Evolutionary conservation across 2,888 invertebrate species (phyloP), one percentile per base, ranked within the genome.

Genomic region (Prosopocoilus inquinatus): DNA sequence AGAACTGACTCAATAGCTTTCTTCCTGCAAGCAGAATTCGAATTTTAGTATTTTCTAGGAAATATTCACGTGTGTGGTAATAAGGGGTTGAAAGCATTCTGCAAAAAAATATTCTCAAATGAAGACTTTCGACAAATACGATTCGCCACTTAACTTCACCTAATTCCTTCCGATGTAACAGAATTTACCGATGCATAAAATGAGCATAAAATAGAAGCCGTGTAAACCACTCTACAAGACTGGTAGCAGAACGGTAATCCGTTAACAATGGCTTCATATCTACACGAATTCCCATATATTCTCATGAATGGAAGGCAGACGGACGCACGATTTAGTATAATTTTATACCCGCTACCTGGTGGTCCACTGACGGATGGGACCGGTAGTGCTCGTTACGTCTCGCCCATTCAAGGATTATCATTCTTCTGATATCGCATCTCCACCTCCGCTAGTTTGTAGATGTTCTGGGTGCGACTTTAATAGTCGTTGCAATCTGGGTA

Each of bases 321-420:
- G 67, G 70, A 70, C 68, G 70, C 72, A 74, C 74, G 75, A 74
- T 75, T 75, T 75, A 75, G 75, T 75, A 74, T 75, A 75, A 75
- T 75, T 75, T 75, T 74, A 75, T 74, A 71, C 71, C 67, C 71
- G 67, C 74, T 75, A 74, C 74, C 73, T 74, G 75, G 75, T 75
- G 74, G 75, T 75, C 74, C 67, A 56, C 71, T 75, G 75, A 74
- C 72, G 73, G 73, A 74, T 74, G 73, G 68, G 70, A 70, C 72
- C 72, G 69, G 73, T 73, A 72, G 72, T 70, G 68, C 47, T 70
- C 69, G 69, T 70, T 71, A 71, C 69, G 70, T 70, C 73, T 71
- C 67, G 68, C 70, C 71, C 70, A 72, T 72, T 73, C 70, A 71
- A 64, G 72, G 71, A 72, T 73, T 72, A 73, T 73, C 71, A 71